Evolutionary conservation across 2,888 invertebrate species (phyloP).

Genomic region (Platynereis dumerilii): DNA sequence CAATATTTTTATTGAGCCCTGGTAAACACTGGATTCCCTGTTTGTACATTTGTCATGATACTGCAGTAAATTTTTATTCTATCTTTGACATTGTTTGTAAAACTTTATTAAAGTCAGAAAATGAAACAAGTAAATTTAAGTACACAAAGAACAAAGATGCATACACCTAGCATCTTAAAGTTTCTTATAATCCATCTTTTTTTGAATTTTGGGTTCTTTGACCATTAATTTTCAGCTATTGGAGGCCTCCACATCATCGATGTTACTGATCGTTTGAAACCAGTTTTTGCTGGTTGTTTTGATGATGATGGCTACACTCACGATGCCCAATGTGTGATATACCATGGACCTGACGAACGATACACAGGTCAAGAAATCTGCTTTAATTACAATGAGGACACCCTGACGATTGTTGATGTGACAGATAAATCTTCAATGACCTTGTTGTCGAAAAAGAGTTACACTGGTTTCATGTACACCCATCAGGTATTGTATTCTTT

Average conservation of each 20-base stretch:
- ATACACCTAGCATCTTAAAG: too few species aligned
- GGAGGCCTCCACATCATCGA: slow-evolving; percentile 25
- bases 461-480: slow-evolving; percentile 12
- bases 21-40: too few species aligned
- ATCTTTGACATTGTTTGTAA: too few species aligned
- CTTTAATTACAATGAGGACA: slow-evolving; percentile 22
- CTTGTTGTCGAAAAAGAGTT: slow-evolving; percentile 11
- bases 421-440: slow-evolving; percentile 5
- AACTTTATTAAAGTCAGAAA: too few species aligned
- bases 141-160: too few species aligned
- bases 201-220: too few species aligned
- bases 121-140: too few species aligned
- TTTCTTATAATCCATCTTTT: too few species aligned
- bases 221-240: too few species aligned
- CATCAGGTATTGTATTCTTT: slow-evolving; percentile 22
- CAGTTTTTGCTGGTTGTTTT: slow-evolving; percentile 15
- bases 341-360: not conserved
- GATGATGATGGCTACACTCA: slow-evolving; percentile 9
- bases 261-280: slow-evolving; percentile 14
- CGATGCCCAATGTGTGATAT: slow-evolving; percentile 16
- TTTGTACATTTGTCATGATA: too few species aligned
- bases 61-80: too few species aligned
- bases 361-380: slow-evolving; percentile 11
- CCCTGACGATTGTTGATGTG: slow-evolving; percentile 26
- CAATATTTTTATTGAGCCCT: too few species aligned